Evolutionary conservation across 2,113 vertebrate species (phyloP).

Genomic region (Microtus oregoni): DNA sequence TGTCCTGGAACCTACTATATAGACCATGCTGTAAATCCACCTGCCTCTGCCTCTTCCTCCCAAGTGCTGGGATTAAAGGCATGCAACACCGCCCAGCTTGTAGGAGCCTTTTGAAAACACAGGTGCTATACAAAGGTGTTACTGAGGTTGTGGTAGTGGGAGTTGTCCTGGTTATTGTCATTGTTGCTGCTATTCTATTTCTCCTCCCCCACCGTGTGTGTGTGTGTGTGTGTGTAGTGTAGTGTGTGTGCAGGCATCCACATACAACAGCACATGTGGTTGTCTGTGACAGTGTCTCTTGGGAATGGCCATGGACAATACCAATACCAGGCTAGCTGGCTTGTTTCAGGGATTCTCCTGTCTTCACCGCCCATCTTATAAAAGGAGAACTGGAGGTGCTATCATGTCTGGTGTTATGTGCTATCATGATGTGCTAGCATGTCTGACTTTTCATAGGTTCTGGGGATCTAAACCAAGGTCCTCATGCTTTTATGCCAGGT

Average conservation of each 20-base stretch:
- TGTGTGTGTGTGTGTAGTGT: neutral
- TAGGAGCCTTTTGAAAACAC: neutral
- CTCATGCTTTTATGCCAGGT: neutral
- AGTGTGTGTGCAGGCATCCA: neutral
- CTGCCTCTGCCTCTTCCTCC: neutral
- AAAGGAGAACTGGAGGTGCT: neutral
- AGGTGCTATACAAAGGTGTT: neutral
- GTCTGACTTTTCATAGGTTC: neutral
- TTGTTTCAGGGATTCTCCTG: neutral
- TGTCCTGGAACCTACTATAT: neutral
- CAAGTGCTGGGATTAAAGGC: neutral
- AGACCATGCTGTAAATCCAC: neutral
- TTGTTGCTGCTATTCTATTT: neutral
- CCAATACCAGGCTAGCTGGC: neutral
- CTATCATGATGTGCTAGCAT: too few species aligned
- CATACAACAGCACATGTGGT: neutral
- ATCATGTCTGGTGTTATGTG: too few species aligned
- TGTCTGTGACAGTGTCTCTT: neutral
- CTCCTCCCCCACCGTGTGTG: fast-evolving
- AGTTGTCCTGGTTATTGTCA: neutral
- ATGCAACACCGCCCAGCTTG: fast-evolving
- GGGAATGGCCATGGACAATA: neutral
- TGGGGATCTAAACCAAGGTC: neutral
- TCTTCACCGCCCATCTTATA: neutral
- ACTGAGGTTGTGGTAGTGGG: neutral